Base-by-base conservation (phyloP, 2,113 vertebrate genomes). In the Bujurquina vittata region DNA sequence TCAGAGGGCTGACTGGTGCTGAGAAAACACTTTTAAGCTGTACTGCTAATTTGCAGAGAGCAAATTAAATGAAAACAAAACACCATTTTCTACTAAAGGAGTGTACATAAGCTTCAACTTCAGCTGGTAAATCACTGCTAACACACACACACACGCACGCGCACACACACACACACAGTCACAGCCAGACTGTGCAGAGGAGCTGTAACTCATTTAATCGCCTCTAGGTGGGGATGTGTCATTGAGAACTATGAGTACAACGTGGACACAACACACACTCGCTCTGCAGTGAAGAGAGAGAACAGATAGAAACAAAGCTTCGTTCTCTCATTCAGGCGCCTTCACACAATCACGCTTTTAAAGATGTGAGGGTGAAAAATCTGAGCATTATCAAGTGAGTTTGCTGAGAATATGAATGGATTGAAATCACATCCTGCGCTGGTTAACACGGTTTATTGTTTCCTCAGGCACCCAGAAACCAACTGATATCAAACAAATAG, bases 181-280 rank as follows among this genome's bases (percentile, higher is more conserved):
- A 17, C 49, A 20, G 5, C n/a, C 26, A 54, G 23, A 8, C 12
- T 7, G 29, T 31, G 2, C 23, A 4, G 4, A 33, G 20, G 49
- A 57, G 37, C n/a, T 55, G 76, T 12, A 15, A 15, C 59, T 9
- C 15, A 20, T 80, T 1, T 17, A 14, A 29, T 5, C 8, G 11
- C 63, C 78, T 72, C 18, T 72, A 80, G 78, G 78, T 58, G 78
- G 55, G 35, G 78, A 15, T 80, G 63, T 72, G 63, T 35, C 37
- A 22, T 18, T 40, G 54, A 55, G 35, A 56, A 43, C 35, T 18
- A 17, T 37, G 31, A 35, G 59, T 0, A 1, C 7, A 11, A 9
- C 5, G 1, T 62, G 31, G 4, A 15, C 43, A 15, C 46, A 15
- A 6, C 10, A 63, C 3, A 11, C 14, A 61, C 9, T 9, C 33